These are phyloP conservation scores for Plotosus lineatus DNA, from an alignment of 2,113 vertebrate species.

Conservation along the genomic window DNA sequence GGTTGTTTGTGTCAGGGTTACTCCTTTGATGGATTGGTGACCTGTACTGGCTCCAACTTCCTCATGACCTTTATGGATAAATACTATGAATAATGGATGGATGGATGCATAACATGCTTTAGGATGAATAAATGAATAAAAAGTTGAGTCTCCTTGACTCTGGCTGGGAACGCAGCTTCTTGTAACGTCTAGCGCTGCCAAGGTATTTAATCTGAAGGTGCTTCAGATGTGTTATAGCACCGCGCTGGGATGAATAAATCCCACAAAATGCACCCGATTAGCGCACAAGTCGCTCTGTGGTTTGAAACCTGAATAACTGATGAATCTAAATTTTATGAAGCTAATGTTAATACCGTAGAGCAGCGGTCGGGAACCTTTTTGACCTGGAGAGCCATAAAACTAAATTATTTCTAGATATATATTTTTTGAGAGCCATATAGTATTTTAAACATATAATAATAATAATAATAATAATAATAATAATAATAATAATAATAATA, in stretches of 20 bases:
- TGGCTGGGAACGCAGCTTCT: not conserved
- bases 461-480: too few relatives aligned
- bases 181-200: not conserved
- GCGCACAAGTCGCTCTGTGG: not conserved
- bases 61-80: too few relatives aligned
- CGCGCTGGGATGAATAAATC: not conserved
- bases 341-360: not conserved
- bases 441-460: too few relatives aligned
- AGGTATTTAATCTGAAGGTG: not conserved
- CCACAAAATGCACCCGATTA: not conserved
- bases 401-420: too few relatives aligned
- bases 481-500: too few relatives aligned
- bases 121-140: constrained; percentile 15
- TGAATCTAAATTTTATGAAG: not conserved
- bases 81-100: too few relatives aligned
- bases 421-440: too few relatives aligned
- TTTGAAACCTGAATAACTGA: not conserved
- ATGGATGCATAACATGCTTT: not conserved
- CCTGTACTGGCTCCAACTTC: too few relatives aligned
- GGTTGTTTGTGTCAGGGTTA: too few relatives aligned
- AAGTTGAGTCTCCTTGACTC: not conserved
- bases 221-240: not conserved
- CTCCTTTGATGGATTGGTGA: too few relatives aligned
- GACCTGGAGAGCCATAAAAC: too few relatives aligned
- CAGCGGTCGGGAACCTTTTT: too few relatives aligned